Conservation (phyloP, 2,888 invertebrate species). For the Craniophora ligustri region DNA sequence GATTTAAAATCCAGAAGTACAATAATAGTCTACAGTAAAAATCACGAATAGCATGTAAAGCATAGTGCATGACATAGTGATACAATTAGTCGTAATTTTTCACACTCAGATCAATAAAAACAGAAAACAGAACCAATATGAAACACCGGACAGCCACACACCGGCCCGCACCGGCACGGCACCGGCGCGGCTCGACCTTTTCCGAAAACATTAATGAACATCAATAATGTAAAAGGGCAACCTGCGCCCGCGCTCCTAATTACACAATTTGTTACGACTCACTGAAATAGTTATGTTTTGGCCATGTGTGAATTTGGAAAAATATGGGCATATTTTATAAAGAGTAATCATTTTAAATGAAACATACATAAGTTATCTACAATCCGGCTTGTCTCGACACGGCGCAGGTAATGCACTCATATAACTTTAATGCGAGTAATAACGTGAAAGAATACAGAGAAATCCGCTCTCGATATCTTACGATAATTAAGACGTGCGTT, state of each 20-base stretch:
- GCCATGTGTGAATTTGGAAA: not conserved
- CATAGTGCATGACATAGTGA: slow-evolving; percentile 1
- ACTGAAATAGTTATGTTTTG: slow-evolving; percentile 3
- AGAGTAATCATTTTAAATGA: slow-evolving; percentile 2
- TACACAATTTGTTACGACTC: slow-evolving; percentile 15
- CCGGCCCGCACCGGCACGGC: not conserved
- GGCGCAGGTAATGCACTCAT: slow-evolving; percentile 28
- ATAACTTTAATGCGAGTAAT: slow-evolving; percentile 23
- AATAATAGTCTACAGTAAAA: no score
- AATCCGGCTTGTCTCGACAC: not conserved
- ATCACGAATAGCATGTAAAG: no score
- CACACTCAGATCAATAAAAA: slow-evolving; percentile 8
- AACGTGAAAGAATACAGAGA: slow-evolving; percentile 14
- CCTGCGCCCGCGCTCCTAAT: slow-evolving; percentile 25
- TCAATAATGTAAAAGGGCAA: slow-evolving; percentile 29
- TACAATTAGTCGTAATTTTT: slow-evolving; percentile 11
- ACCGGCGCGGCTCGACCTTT: slow-evolving; percentile 22
- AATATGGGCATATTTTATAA: not conserved
- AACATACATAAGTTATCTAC: not conserved
- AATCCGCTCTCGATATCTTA: slow-evolving; percentile 31
- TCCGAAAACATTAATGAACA: slow-evolving; percentile 32
- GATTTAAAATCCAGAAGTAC: no score
- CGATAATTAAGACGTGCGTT: slow-evolving; percentile 32
- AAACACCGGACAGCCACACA: not conserved
- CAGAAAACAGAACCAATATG: not conserved